These are phyloP conservation scores for Vanacampus margaritifer DNA, from an alignment of 2,113 vertebrate species.

Conservation along the genomic window DNA sequence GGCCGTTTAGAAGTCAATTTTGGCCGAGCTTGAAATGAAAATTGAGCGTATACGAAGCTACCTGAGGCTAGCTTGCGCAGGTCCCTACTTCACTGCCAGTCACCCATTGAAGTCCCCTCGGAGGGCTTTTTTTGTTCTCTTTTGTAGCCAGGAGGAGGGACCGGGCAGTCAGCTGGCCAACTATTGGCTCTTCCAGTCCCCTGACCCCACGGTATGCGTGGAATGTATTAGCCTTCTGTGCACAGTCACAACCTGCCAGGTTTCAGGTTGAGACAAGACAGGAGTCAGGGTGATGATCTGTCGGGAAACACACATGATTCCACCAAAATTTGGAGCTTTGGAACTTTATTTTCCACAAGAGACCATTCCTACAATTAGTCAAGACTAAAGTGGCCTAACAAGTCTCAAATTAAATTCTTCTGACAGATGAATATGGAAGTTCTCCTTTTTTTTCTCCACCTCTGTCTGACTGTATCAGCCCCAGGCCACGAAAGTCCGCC, in stretches of 20 bases:
- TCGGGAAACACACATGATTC: slow-evolving; percentile 10
- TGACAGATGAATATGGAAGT: slow-evolving; percentile 42
- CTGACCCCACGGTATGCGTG: slow-evolving; percentile 70
- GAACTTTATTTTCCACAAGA: background rate
- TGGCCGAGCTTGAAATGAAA: background rate
- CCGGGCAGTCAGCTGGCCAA: slow-evolving; percentile 61
- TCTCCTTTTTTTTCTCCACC: slow-evolving; percentile 32
- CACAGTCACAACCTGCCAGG: slow-evolving; percentile 65
- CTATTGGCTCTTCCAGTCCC: slow-evolving; percentile 73
- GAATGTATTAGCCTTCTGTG: slow-evolving; percentile 72
- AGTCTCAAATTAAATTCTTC: slow-evolving; percentile 19
- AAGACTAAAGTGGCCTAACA: slow-evolving; percentile 1
- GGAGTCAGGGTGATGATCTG: slow-evolving; percentile 37
- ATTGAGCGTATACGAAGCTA: slow-evolving; percentile 15
- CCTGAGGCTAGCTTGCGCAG: slow-evolving; percentile 54
- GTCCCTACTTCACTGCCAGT: slow-evolving; percentile 26
- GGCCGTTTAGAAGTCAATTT: slow-evolving; percentile 20
- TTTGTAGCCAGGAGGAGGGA: slow-evolving; percentile 43
- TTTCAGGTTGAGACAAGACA: slow-evolving; percentile 78
- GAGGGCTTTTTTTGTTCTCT: slow-evolving; percentile 54
- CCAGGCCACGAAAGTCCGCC: slow-evolving; percentile 45
- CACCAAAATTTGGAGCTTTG: background rate
- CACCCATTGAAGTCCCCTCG: slow-evolving; percentile 21
- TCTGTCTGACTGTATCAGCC: slow-evolving; percentile 52
- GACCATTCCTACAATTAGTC: background rate